These are phyloP conservation scores for Diadophis punctatus DNA, from an alignment of 2,113 vertebrate genomes.

Conservation along the genomic window DNA sequence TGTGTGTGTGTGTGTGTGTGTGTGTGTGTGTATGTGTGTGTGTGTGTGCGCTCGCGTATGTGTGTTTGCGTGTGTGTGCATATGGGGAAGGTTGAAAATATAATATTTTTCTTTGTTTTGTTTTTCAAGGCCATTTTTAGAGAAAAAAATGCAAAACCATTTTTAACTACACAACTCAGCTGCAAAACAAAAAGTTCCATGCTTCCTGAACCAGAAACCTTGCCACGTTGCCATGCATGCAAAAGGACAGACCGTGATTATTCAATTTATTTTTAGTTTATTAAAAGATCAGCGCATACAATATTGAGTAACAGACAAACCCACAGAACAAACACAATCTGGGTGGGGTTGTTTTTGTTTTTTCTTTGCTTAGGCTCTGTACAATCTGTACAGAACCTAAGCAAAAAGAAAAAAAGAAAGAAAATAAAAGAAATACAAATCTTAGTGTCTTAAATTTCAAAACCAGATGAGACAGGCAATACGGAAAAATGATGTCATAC, in stretches of 20 bases:
- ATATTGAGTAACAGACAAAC: background rate
- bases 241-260: background rate
- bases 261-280: background rate
- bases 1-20: background rate
- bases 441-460: background rate
- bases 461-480: background rate
- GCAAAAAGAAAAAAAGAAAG: background rate
- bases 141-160: background rate
- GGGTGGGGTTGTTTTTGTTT: background rate
- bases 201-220: background rate
- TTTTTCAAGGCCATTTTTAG: background rate
- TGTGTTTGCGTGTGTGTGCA: accelerated
- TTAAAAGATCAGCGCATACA: background rate
- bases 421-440: background rate
- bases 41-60: too few species aligned
- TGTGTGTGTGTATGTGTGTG: background rate
- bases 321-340: background rate
- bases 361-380: background rate
- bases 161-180: background rate
- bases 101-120: background rate
- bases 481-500: background rate
- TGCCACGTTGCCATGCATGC: background rate
- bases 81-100: background rate
- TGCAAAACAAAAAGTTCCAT: background rate
- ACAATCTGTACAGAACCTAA: background rate